Base-by-base conservation (phyloP, 2,113 vertebrate species). In the Centropristis striata region DNA sequence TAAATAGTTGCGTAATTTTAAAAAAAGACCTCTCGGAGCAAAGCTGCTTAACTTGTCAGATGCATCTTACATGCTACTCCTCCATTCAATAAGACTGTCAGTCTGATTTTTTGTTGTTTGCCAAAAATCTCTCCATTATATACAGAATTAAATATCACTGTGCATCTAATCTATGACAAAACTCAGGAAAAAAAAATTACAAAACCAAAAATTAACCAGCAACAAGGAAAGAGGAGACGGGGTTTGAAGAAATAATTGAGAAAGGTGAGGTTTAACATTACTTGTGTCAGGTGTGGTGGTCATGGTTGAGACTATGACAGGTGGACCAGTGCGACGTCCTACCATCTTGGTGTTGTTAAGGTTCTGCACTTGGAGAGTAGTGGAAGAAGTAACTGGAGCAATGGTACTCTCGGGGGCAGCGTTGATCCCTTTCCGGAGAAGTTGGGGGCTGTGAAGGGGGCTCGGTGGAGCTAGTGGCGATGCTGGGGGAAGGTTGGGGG, bases 301-400 rank as follows among this genome's bases (percentile, higher is more conserved):
- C 98, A 98, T 97, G 83, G 97, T 98, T 81, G 98, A 98, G 64
- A 99, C 96, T 77, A 99, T 98, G 93, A 99, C 96, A 0, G 98
- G 98, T 0, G 98, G 97, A 65, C 98, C 98, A 0, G 98, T 99
- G 41, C 98, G 95, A 39, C 98, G 94, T 90, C 96, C 97, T 78
- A 96, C 92, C 95, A 97, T 95, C 90, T 96, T 96, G 89, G 88
- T 95, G 1, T 92, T 70, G 91, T 93, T 91, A 85, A 93, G 55
- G 93, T 93, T 84, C 86, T 21, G 90, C 46, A 54, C 82, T 90
- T 89, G 92, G 25, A 92, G 0, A 86, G 79, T 11, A 74, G 93
- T 0, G 69, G 65, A 37, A 63, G 88, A 80, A 83, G 71, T 59
- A 69, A 44, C 0, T 13, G 91, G 89, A 69, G 84, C 6, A 8